A percentile compares a stretch with the other conserved stretches of the same genome.
phyloP scores from a whole-genome alignment of 2,797 vertebrate species.

The Enteromius afrohamiltoni region DNA sequence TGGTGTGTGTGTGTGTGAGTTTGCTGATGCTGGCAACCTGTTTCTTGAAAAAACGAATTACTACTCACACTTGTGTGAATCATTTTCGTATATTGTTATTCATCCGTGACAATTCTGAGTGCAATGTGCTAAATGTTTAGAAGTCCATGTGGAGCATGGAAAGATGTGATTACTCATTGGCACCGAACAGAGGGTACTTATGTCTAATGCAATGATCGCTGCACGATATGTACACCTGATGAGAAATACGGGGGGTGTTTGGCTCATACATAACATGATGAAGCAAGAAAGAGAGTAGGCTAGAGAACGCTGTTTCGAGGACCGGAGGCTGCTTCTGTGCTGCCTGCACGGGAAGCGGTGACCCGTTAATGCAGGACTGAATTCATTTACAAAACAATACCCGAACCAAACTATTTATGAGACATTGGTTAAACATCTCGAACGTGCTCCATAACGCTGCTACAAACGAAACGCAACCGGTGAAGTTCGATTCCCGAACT shows the following conservation, averaged over 20 bases:
- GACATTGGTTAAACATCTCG: neutral
- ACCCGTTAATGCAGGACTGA: neutral
- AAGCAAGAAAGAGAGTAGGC: constrained; percentile 7
- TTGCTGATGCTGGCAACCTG: constrained; percentile 20
- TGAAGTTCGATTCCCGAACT: neutral
- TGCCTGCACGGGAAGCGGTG: neutral
- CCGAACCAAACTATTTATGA: neutral
- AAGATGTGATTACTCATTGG: constrained; percentile 33
- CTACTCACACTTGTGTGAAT: constrained; percentile 18
- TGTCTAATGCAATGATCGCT: constrained; percentile 2
- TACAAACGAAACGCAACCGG: neutral
- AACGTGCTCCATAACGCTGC: neutral
- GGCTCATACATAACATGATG: neutral
- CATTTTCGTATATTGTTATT: constrained; percentile 29
- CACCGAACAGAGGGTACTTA: constrained; percentile 9
- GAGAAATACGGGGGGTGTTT: constrained; percentile 18
- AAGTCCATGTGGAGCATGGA: constrained; percentile 4
- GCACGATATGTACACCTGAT: constrained; percentile 20
- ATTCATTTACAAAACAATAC: neutral
- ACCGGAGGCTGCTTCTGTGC: constrained; percentile 4
- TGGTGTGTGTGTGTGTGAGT: neutral
- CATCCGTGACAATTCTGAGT: constrained; percentile 11
- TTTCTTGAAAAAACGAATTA: constrained; percentile 29
- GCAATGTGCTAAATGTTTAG: neutral
- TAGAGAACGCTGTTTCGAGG: neutral